phyloP scores from a whole-genome alignment of 2,888 invertebrate species.

The Volucella zonaria region DNA sequence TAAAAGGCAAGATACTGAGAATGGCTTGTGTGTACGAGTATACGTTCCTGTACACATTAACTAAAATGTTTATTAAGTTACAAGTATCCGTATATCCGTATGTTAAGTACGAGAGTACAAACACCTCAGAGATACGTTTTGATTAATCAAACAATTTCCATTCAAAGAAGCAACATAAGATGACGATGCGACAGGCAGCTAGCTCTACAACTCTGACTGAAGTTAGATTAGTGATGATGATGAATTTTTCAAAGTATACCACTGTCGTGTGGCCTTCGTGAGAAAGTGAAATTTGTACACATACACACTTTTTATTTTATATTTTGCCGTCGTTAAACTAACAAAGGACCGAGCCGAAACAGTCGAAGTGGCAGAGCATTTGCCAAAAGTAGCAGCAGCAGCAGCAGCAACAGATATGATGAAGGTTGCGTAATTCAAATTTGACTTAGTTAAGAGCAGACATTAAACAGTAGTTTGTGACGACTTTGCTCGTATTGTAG shows the following conservation, averaged over 20 bases:
- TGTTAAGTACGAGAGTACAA: too few relatives aligned
- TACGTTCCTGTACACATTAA: too few relatives aligned
- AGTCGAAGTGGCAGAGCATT: conserved; percentile 54
- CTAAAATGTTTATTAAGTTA: too few relatives aligned
- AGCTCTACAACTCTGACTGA: not conserved
- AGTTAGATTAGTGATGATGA: not conserved
- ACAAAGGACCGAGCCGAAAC: conserved; percentile 27
- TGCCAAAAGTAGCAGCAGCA: conserved; percentile 35
- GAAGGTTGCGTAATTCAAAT: conserved; percentile 55
- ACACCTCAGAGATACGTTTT: too few relatives aligned
- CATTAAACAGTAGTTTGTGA: conserved; percentile 23
- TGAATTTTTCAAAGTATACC: not conserved
- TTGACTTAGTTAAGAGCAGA: conserved; percentile 1
- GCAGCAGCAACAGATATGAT: conserved; percentile 19
- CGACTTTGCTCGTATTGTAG: not conserved
- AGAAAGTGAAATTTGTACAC: conserved; percentile 66
- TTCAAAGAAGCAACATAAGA: too few relatives aligned
- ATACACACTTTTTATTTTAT: too few relatives aligned
- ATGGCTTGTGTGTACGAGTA: not conserved
- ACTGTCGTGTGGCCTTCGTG: conserved; percentile 3
- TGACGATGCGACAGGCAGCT: not conserved
- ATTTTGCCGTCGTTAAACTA: conserved; percentile 40
- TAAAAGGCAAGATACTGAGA: not conserved
- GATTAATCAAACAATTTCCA: too few relatives aligned
- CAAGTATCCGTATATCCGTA: too few relatives aligned